Percentiles rank a stretch among this genome's conserved stretches.
Conservation (phyloP, 2,888 invertebrate species). For the Asteroscopus sphinx region DNA sequence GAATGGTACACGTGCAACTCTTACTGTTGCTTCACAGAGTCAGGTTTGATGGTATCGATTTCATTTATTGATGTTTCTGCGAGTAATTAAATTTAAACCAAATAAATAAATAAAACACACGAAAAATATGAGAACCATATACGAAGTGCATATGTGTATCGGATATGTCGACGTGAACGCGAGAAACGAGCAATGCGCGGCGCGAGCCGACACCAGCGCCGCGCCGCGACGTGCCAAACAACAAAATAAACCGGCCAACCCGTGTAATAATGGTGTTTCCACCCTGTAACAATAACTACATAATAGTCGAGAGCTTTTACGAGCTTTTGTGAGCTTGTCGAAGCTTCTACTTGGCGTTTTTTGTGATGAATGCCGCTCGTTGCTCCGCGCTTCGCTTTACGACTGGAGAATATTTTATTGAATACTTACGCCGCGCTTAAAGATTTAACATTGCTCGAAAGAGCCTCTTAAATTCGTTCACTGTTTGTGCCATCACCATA, state of each 20-base stretch:
- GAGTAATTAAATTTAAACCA: background rate
- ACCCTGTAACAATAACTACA: conserved; percentile 90
- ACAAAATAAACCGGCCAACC: conserved; percentile 84
- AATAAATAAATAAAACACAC: conserved; percentile 15
- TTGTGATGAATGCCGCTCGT: conserved; percentile 82
- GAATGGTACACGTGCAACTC: conserved; percentile 25
- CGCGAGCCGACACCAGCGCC: conserved; percentile 61
- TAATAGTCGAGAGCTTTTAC: conserved; percentile 89
- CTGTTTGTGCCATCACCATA: conserved; percentile 71
- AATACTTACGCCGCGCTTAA: conserved; percentile 79
- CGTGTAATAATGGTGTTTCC: conserved; percentile 89
- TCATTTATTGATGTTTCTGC: conserved; percentile 3
- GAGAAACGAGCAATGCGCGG: conserved; percentile 31
- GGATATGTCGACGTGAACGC: conserved; percentile 21
- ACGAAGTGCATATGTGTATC: conserved; percentile 40
- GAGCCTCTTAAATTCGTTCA: conserved; percentile 71
- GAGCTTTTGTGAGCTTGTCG: conserved; percentile 89
- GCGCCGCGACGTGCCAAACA: conserved; percentile 78
- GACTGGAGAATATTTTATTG: conserved; percentile 82
- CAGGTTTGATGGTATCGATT: background rate
- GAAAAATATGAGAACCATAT: conserved; percentile 18
- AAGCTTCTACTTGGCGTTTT: conserved; percentile 86
- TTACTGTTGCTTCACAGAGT: background rate
- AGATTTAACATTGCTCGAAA: conserved; percentile 70
- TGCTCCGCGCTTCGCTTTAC: conserved; percentile 76